Percentiles rank a stretch among this genome's conserved stretches.
phyloP scores from a whole-genome alignment of 1,140 invertebrate genomes.

The Melipona quadrifasciata region DNA sequence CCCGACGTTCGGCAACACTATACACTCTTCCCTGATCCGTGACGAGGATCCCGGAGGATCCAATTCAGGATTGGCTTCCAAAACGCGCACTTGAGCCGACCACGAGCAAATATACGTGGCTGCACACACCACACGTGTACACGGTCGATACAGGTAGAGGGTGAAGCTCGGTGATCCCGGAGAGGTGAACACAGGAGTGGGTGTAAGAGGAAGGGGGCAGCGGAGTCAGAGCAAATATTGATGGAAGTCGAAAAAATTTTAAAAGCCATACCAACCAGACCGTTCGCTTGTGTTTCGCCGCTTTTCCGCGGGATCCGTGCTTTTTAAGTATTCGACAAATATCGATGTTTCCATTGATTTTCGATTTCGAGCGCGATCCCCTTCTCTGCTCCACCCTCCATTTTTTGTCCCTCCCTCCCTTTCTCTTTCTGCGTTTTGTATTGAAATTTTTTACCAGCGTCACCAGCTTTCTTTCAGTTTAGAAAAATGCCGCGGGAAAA shows the following conservation, averaged over 20 bases:
- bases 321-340: slow-evolving; percentile 50
- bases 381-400: too few species aligned
- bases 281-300: slow-evolving; percentile 36
- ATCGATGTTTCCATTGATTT: slow-evolving; percentile 42
- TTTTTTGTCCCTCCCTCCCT: slow-evolving; percentile 3
- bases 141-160: slow-evolving; percentile 54
- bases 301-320: slow-evolving; percentile 35
- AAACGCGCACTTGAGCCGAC: slow-evolving; percentile 52
- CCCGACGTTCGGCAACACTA: slow-evolving; percentile 65
- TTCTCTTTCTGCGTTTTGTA: not conserved
- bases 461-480: not conserved
- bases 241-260: slow-evolving; percentile 67
- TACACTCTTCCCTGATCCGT: slow-evolving; percentile 54
- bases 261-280: slow-evolving; percentile 50
- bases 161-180: slow-evolving; percentile 30
- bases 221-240: slow-evolving; percentile 61
- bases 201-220: slow-evolving; percentile 16
- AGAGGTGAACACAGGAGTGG: slow-evolving; percentile 17
- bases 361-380: slow-evolving; percentile 5
- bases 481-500: not conserved
- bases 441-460: not conserved
- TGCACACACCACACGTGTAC: slow-evolving; percentile 49
- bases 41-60: slow-evolving; percentile 44
- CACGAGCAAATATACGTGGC: slow-evolving; percentile 44
- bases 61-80: slow-evolving; percentile 55